These are phyloP conservation scores for Panthera leo DNA, from an alignment of 2,113 vertebrate genomes.

Conservation along the genomic window DNA sequence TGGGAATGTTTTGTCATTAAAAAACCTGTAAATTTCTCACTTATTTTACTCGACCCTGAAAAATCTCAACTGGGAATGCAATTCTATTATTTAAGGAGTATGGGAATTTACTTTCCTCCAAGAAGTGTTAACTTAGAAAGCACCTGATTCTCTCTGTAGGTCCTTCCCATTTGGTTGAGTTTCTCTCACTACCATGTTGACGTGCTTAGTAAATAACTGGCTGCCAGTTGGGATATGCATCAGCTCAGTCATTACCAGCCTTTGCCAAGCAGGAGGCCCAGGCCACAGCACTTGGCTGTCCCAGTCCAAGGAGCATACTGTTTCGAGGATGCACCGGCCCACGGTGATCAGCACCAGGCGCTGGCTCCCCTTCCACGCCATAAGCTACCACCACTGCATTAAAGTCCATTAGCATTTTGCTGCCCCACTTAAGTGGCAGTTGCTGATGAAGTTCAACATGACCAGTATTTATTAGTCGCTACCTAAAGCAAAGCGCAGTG, in stretches of 20 bases:
- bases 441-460: not conserved
- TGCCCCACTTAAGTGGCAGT: not conserved
- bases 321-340: not conserved
- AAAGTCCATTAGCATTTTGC: not conserved
- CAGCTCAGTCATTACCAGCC: not conserved
- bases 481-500: not conserved
- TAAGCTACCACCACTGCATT: rapidly evolving
- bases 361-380: not conserved
- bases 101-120: not conserved
- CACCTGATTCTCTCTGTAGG: not conserved
- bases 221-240: not conserved
- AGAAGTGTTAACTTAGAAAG: conserved; percentile 16
- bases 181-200: not conserved
- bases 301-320: rapidly evolving
- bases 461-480: not conserved
- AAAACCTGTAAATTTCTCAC: not conserved
- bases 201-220: not conserved
- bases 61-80: not conserved
- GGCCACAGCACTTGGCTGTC: not conserved
- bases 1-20: not conserved
- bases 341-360: too few relatives aligned
- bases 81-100: not conserved
- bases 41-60: not conserved
- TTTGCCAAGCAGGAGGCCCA: not conserved
- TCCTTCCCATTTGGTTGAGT: not conserved